Percentiles rank a stretch among this genome's conserved stretches.
Evolutionary conservation across 1,140 invertebrate species (phyloP).

Genomic region (Arion vulgaris): DNA sequence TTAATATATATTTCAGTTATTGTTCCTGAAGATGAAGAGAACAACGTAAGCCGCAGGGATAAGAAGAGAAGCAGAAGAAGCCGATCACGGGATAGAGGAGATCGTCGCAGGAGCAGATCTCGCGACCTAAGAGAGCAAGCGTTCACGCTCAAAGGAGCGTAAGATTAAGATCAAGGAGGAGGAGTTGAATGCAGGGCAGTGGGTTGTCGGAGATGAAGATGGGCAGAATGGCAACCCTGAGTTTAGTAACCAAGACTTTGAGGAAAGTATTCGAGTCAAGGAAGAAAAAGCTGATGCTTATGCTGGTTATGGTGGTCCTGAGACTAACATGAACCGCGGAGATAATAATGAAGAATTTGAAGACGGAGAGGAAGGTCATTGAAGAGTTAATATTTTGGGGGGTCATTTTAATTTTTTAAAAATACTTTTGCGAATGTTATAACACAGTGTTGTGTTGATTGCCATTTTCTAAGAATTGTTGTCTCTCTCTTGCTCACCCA

Average conservation of each 20-base stretch:
- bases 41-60: constrained; percentile 32
- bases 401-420: too few relatives aligned
- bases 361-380: constrained; percentile 12
- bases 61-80: constrained; percentile 66
- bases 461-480: too few relatives aligned
- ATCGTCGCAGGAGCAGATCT: constrained; percentile 73
- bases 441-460: too few relatives aligned
- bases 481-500: too few relatives aligned
- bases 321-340: neutral
- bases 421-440: too few relatives aligned
- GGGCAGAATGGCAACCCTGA: constrained; percentile 9
- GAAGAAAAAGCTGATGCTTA: constrained; percentile 37
- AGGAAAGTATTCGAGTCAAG: constrained; percentile 22
- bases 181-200: neutral
- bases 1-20: too few relatives aligned
- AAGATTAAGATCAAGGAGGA: constrained; percentile 33
- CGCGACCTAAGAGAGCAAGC: constrained; percentile 60
- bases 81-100: constrained; percentile 69
- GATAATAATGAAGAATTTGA: constrained; percentile 37
- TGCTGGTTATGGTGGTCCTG: constrained; percentile 22
- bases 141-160: constrained; percentile 72
- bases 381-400: too few relatives aligned
- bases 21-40: constrained; percentile 21
- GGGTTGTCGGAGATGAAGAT: neutral
- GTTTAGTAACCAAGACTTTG: constrained; percentile 3